Evolutionary conservation across 2,113 vertebrate genomes (phyloP), one percentile per base, ranked within the genome.

Genomic region (Pionites leucogaster): DNA sequence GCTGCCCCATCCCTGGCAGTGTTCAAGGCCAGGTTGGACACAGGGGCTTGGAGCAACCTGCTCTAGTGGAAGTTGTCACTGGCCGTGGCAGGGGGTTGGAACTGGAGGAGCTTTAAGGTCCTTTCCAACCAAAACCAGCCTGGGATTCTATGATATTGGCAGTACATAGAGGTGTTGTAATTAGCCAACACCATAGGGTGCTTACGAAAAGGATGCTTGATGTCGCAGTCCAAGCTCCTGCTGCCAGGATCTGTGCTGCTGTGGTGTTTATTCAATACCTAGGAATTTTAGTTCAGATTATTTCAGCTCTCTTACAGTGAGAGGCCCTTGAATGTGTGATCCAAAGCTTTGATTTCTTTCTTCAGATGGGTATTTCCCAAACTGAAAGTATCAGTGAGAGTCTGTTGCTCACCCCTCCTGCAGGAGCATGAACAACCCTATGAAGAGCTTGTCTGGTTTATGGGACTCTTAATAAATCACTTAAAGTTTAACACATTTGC

Each of bases 261-360:
- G 22, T 37, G 67, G 53, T 90, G 49, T 82, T 97, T 94, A 79
- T 82, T 87, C 62, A 90, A 35, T 84, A 57, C 28, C 37, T 49
- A 70, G 67, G 53, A 87, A 67, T 91, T 85, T 69, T 95, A 59
- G 88, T 95, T 79, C 72, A 78, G 93, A 82, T 86, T 41, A 85
- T 81, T 86, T 84, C 37, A 12, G 33, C 81, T 96, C 35, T 60
- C 5, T 88, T 42, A 85, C 80, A 62, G 80, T 87, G 53, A 92
- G 77, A 89, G 89, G 70, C 53, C 44, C 65, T 84, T 91, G 70
- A 87, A 93, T 85, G 31, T 41, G n/a, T 62, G 65, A 81, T 63
- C 92, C 91, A 92, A 95, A 91, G 78, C 83, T 93, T 91, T 92
- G 86, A 86, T 95, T 89, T 89, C 91, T 72, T 41, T 89, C 42